phyloP scores from a whole-genome alignment of 35 echinoderm and acorn worm genomes.

The Hemicentrotus pulcherrimus region DNA sequence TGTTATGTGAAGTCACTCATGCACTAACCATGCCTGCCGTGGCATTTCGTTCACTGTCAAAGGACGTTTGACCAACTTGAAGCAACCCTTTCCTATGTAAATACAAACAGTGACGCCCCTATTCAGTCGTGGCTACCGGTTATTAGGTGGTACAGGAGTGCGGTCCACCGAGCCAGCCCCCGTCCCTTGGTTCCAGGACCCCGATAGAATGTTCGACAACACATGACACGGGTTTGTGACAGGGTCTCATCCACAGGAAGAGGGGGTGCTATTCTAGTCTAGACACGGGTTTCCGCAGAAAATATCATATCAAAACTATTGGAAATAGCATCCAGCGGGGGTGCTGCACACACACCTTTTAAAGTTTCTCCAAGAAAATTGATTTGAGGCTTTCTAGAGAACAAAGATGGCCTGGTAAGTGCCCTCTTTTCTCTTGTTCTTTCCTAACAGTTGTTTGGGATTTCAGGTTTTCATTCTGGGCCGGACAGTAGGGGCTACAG shows the following conservation, averaged over 20 bases:
- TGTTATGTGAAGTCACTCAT: too few species aligned
- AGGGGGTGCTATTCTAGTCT: constrained; percentile 22
- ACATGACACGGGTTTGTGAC: neutral
- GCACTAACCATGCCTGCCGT: neutral
- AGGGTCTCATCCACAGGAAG: constrained; percentile 20
- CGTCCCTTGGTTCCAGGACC: neutral
- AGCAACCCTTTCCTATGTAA: neutral
- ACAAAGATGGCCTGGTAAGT: neutral
- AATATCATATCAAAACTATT: constrained; percentile 33
- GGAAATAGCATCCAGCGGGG: neutral
- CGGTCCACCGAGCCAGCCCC: neutral
- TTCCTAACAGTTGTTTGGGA: neutral
- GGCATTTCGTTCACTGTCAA: neutral
- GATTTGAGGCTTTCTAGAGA: neutral
- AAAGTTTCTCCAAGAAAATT: neutral
- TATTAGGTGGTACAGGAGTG: constrained; percentile 1
- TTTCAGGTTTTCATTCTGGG: neutral
- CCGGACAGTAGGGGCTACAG: neutral
- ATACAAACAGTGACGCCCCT: neutral
- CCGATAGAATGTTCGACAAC: neutral
- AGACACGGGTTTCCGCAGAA: constrained; percentile 16
- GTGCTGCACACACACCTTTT: neutral
- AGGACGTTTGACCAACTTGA: neutral
- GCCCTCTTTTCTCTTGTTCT: neutral
- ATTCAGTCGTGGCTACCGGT: neutral